Base-by-base conservation (phyloP, 2,113 vertebrate species). In the Mobula hypostoma region DNA sequence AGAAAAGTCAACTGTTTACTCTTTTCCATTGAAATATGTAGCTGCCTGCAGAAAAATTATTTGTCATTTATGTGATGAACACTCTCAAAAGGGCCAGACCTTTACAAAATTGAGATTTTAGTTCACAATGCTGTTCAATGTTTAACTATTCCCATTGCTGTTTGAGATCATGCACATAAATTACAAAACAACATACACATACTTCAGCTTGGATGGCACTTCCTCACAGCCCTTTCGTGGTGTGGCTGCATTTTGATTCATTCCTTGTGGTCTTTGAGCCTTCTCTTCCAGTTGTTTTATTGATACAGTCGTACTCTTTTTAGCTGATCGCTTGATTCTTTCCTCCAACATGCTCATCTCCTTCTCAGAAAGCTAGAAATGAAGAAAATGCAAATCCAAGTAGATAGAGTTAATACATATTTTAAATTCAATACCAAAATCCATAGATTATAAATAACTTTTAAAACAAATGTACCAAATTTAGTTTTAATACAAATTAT, bases 281-380 rank as follows among this genome's bases (percentile, higher is more conserved):
- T 97, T 97, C 96, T 99, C 99, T 24, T 97, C 97, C 61, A 94
- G 95, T 94, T 97, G 97, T 94, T 98, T 99, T 72, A 97, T 72
- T 0, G 98, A 97, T 82, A 97, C 96, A 15, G 97, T 95, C 0
- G 97, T 95, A 0, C 97, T 96, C 95, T 98, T 99, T 96, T 99
- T 99, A 58, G 98, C 98, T 9, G 99, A 98, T 1, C 99, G 97
- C 70, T 99, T 99, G 96, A 99, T 99, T 94, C 99, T 97, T 94
- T 99, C 99, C 95, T 99, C 98, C 61, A 99, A 95, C 99, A 99
- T 99, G 96, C 99, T 99, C 99, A 99, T 98, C 94, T 99, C 99
- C 94, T 99, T 99, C 95, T 99, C 99, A 6, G 99, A 99, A 94
- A 99, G 97, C 99, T 99, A 94, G 21, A 95, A 78, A 94, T 66